Percentiles rank a stretch among this genome's conserved stretches.
Evolutionary conservation across 2,113 vertebrate species (phyloP).

Genomic region (Callochromis pleurospilus): DNA sequence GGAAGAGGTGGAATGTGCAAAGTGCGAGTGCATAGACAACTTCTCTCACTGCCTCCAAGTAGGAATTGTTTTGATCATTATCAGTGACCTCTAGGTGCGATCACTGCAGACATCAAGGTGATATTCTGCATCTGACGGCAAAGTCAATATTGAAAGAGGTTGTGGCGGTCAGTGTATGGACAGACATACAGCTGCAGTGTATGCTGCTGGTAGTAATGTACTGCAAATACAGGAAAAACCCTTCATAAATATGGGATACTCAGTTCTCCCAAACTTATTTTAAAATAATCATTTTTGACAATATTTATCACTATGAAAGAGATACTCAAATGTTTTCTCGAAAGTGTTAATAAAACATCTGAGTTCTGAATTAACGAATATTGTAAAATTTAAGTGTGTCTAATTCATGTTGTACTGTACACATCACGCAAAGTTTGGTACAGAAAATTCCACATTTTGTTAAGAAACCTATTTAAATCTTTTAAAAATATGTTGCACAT

Average conservation of each 20-base stretch:
- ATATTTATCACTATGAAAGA: background rate
- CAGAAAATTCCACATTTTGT: background rate
- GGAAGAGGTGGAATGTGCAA: background rate
- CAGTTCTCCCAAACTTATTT: background rate
- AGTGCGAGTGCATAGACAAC: background rate
- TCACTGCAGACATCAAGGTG: slow-evolving; percentile 44
- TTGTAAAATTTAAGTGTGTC: background rate
- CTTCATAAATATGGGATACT: background rate
- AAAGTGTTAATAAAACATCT: background rate
- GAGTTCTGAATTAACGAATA: background rate
- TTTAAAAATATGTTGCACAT: background rate
- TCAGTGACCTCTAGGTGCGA: slow-evolving; percentile 42
- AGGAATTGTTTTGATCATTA: slow-evolving; percentile 41
- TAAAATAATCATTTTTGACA: background rate
- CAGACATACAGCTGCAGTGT: background rate
- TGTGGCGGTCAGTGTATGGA: background rate
- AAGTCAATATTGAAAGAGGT: background rate
- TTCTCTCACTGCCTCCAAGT: background rate
- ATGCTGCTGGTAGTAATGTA: background rate
- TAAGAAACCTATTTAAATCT: background rate
- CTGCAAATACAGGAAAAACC: background rate
- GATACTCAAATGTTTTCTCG: background rate
- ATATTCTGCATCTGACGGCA: background rate
- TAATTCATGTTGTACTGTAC: background rate
- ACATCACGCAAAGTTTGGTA: background rate